Evolutionary conservation across 2,888 invertebrate genomes (phyloP).

Genomic region (Lissocephala sabroskyi): DNA sequence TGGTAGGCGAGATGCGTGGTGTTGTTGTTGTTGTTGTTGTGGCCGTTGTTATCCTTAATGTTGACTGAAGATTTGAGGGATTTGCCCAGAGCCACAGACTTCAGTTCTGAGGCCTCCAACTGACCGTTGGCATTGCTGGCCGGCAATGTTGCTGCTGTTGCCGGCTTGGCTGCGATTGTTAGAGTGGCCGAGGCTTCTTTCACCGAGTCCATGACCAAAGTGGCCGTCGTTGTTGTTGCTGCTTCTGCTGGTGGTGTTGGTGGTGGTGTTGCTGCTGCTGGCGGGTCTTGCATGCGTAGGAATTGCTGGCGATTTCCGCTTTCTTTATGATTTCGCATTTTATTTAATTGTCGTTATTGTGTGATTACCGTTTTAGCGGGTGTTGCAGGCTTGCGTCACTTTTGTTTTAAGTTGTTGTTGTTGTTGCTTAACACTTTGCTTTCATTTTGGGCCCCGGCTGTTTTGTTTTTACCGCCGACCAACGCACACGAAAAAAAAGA

Average conservation of each 20-base stretch:
- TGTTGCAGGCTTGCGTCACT: slow-evolving; percentile 7
- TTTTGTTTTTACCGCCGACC: too few species aligned
- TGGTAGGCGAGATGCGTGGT: slow-evolving; percentile 26
- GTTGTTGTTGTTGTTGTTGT: slow-evolving; percentile 27
- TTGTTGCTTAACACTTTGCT: slow-evolving; percentile 33
- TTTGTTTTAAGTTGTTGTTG: slow-evolving; percentile 14
- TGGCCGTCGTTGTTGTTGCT: slow-evolving; percentile 25
- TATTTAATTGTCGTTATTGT: slow-evolving; percentile 31
- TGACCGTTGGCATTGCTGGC: slow-evolving; percentile 12
- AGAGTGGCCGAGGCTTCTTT: neutral
- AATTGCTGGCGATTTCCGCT: slow-evolving; percentile 56
- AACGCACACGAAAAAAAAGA: too few species aligned
- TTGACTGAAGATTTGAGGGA: slow-evolving; percentile 10
- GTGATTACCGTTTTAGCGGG: slow-evolving; percentile 10
- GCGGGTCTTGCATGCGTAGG: slow-evolving; percentile 5
- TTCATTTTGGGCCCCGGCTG: slow-evolving; percentile 13
- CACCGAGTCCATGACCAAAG: neutral
- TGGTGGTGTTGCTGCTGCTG: slow-evolving; percentile 9
- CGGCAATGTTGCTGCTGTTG: neutral
- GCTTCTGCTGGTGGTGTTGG: slow-evolving; percentile 14
- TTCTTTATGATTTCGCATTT: slow-evolving; percentile 63
- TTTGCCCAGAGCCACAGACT: too few species aligned
- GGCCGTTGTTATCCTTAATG: slow-evolving; percentile 5
- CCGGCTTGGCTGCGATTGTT: slow-evolving; percentile 5
- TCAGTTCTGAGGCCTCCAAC: neutral